phyloP scores from a whole-genome alignment of 2,113 vertebrate species.

The Neodon shergylaensis region DNA sequence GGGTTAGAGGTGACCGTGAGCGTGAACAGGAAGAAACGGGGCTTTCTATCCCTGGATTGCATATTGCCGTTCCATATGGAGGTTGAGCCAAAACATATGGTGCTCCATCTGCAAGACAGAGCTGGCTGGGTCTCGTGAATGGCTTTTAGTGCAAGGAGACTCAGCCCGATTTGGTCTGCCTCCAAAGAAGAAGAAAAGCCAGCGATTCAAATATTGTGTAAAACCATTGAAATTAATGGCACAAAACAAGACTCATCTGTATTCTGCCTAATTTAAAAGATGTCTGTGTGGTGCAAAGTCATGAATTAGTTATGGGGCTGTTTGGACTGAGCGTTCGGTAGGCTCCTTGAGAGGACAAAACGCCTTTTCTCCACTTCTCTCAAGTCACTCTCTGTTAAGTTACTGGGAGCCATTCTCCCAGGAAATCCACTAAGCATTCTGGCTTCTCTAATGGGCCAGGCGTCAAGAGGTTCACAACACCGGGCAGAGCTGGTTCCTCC shows the following conservation, averaged over 20 bases:
- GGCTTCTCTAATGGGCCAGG: slow-evolving; percentile 66
- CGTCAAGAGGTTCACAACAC: slow-evolving; percentile 71
- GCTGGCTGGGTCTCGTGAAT: slow-evolving; percentile 84
- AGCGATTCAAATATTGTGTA: slow-evolving; percentile 87
- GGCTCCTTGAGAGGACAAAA: slow-evolving; percentile 78
- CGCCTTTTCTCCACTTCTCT: slow-evolving; percentile 63
- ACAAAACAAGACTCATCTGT: slow-evolving; percentile 86
- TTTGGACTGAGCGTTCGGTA: slow-evolving; percentile 73
- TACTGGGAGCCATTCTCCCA: slow-evolving; percentile 67
- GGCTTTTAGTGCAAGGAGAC: slow-evolving; percentile 82
- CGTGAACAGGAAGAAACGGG: slow-evolving; percentile 68
- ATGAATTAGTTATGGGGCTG: slow-evolving; percentile 81
- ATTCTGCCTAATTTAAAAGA: slow-evolving; percentile 84
- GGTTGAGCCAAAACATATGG: slow-evolving; percentile 86
- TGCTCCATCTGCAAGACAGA: slow-evolving; percentile 83
- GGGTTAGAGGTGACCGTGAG: slow-evolving; percentile 67
- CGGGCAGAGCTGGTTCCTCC: slow-evolving; percentile 28
- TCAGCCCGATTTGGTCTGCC: slow-evolving; percentile 85
- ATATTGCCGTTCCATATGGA: slow-evolving; percentile 80
- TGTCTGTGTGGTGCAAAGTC: slow-evolving; percentile 81
- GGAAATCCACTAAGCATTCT: slow-evolving; percentile 79
- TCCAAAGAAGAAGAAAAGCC: slow-evolving; percentile 84
- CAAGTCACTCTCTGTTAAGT: slow-evolving; percentile 66
- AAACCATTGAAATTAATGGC: slow-evolving; percentile 86
- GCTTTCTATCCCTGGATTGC: slow-evolving; percentile 82